phyloP scores from a whole-genome alignment of 64 coral and sea anemone genomes.

The Actinia tenebrosa region DNA sequence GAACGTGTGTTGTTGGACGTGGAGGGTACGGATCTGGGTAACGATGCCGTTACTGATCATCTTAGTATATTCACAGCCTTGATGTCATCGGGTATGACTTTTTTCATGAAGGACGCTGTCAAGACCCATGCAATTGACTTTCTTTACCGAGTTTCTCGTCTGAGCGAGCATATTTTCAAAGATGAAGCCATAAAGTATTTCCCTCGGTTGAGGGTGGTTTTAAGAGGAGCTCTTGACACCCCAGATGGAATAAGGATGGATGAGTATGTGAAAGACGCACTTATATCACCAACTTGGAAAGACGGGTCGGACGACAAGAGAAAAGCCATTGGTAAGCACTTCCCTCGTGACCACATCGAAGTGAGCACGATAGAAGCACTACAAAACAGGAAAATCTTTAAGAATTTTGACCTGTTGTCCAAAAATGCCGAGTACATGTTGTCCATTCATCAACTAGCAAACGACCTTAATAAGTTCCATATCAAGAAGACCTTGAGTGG shows the following conservation, averaged over 20 bases:
- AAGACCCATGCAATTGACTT: constrained; percentile 59
- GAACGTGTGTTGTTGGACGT: constrained; percentile 55
- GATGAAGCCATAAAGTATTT: constrained; percentile 26
- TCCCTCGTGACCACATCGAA: constrained; percentile 51
- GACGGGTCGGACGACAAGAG: constrained; percentile 44
- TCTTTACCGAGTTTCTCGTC: constrained; percentile 45
- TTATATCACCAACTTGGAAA: constrained; percentile 6
- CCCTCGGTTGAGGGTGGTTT: constrained; percentile 28
- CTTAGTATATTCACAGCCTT: constrained; percentile 73
- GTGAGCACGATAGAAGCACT: constrained; percentile 28
- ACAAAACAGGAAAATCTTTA: constrained; percentile 15
- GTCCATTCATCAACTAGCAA: constrained; percentile 24
- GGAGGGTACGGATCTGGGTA: constrained; percentile 57
- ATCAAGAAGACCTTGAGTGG: constrained; percentile 45
- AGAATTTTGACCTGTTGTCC: constrained; percentile 33
- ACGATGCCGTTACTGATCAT: constrained; percentile 45
- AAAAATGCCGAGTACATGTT: constrained; percentile 27
- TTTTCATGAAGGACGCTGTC: constrained; percentile 35
- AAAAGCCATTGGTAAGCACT: constrained; percentile 29
- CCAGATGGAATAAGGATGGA: constrained; percentile 30
- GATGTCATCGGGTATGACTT: constrained; percentile 54
- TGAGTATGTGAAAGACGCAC: constrained; percentile 33
- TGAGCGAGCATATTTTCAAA: constrained; percentile 53
- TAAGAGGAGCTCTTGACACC: constrained; percentile 21
- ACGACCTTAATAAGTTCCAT: constrained; percentile 22